These are phyloP conservation scores for Leistus spinibarbis DNA, from an alignment of 2,888 invertebrate species.

Conservation along the genomic window DNA sequence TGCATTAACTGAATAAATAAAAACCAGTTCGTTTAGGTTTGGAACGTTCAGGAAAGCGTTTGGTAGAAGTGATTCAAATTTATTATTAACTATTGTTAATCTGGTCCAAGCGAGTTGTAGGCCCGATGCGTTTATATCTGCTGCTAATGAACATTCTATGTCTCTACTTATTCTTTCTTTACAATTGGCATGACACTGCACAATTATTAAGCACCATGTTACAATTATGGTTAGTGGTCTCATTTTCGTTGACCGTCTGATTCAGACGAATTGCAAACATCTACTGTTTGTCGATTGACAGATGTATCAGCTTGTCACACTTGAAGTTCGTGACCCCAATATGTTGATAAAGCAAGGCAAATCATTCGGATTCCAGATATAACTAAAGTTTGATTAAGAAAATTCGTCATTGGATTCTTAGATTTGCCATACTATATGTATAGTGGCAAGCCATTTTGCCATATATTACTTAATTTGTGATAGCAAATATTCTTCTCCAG, in stretches of 20 bases:
- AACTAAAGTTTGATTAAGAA: too few species aligned
- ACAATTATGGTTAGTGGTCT: background rate
- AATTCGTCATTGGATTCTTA: too few species aligned
- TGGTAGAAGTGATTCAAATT: background rate
- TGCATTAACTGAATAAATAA: background rate
- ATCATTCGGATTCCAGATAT: too few species aligned
- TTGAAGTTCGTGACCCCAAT: background rate
- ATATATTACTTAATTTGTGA: too few species aligned
- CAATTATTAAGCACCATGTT: background rate
- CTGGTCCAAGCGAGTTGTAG: background rate
- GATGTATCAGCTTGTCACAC: background rate
- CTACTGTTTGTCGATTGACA: background rate
- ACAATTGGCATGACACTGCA: slow-evolving; percentile 1
- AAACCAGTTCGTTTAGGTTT: background rate
- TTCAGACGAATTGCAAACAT: background rate
- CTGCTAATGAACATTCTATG: background rate
- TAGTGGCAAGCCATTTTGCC: too few species aligned
- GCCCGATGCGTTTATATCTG: background rate
- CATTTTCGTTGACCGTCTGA: background rate
- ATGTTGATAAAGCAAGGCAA: too few species aligned
- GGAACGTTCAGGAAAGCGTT: background rate
- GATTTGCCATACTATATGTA: too few species aligned
- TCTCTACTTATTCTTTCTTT: background rate
- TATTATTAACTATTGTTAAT: background rate
- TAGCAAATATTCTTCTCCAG: too few species aligned